These are phyloP conservation scores for Brachyhypopomus occidentalis DNA, from an alignment of 2,113 vertebrate species.

Conservation along the genomic window DNA sequence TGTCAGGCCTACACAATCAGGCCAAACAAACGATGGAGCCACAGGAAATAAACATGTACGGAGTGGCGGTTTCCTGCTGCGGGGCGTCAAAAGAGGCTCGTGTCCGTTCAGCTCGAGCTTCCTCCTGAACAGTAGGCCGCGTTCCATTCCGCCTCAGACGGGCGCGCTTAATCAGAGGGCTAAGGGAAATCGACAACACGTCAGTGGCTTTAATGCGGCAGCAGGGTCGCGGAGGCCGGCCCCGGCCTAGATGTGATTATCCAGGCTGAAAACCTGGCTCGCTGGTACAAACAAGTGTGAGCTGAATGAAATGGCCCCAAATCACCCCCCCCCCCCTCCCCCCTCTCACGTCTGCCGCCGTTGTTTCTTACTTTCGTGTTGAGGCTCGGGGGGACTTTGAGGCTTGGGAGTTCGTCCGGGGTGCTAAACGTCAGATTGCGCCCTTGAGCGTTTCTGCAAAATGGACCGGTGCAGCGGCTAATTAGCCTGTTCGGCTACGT, in stretches of 20 bases:
- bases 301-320: constrained; percentile 24
- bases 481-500: neutral
- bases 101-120: neutral
- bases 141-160: neutral
- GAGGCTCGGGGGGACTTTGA: neutral
- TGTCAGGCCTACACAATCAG: neutral
- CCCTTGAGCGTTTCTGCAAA: neutral
- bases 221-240: neutral
- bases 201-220: constrained; percentile 40
- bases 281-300: constrained; percentile 26
- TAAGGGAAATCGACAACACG: constrained; percentile 46
- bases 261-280: constrained; percentile 34
- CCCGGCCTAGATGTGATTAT: constrained; percentile 28
- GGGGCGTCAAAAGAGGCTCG: neutral
- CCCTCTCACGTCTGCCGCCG: neutral
- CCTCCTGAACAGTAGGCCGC: constrained; percentile 8
- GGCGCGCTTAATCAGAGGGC: constrained; percentile 30
- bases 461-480: neutral
- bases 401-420: too few species aligned
- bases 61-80: neutral
- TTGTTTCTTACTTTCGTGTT: neutral
- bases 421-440: neutral
- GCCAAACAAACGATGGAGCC: neutral
- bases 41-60: neutral
- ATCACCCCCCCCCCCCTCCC: too few species aligned